Percentiles rank a stretch among this genome's conserved stretches.
Evolutionary conservation across 2,797 vertebrate genomes (phyloP).

Genomic region (Microchirus variegatus): DNA sequence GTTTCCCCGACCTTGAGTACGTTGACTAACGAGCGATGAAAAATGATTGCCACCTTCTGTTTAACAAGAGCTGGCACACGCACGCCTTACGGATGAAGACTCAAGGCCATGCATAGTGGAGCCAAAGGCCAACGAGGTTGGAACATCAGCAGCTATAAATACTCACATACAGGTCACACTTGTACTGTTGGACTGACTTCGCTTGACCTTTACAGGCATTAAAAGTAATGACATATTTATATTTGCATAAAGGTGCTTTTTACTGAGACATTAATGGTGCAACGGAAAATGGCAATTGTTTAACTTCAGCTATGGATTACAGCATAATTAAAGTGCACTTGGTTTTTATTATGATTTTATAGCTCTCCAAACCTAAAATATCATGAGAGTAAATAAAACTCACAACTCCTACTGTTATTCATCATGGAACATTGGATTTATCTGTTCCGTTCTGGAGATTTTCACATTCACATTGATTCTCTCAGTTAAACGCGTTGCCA

Average conservation of each 20-base stretch:
- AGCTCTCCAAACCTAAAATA: too few species aligned
- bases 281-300: constrained; percentile 18
- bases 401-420: too few species aligned
- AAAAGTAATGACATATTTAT: constrained; percentile 12
- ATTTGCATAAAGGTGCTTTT: background rate
- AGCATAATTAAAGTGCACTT: background rate
- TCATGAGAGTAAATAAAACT: too few species aligned
- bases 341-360: background rate
- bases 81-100: constrained; percentile 1
- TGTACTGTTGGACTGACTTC: constrained; percentile 4
- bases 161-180: constrained; percentile 8
- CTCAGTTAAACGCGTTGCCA: too few species aligned
- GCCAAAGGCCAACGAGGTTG: constrained; percentile 4
- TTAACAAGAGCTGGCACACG: constrained; percentile 39
- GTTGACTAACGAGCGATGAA: constrained; percentile 57
- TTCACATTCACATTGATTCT: too few species aligned
- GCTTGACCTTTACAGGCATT: background rate
- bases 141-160: constrained; percentile 22
- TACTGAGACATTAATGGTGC: background rate
- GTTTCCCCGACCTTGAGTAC: constrained; percentile 38
- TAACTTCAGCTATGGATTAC: background rate
- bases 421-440: too few species aligned
- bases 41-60: constrained; percentile 52
- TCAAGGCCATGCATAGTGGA: constrained; percentile 27
- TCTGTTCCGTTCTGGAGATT: too few species aligned